Evolutionary conservation across 2,113 vertebrate genomes (phyloP).

Genomic region (Ciconia boyciana): DNA sequence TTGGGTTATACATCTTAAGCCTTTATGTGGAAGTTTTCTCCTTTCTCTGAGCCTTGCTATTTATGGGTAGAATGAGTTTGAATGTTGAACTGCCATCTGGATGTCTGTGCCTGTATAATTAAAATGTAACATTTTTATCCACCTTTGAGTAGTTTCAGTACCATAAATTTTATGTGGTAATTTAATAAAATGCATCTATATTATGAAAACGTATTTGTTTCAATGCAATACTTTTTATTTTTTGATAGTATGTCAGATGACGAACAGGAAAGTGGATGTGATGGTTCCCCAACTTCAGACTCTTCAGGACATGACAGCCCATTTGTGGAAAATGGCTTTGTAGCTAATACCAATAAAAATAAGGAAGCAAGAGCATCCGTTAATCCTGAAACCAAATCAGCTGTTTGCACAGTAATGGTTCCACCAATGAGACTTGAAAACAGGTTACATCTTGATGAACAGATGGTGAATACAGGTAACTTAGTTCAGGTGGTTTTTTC

Average conservation of each 20-base stretch:
- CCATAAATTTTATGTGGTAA: neutral
- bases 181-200: neutral
- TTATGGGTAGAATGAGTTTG: neutral
- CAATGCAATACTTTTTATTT: neutral
- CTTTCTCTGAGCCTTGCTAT: neutral
- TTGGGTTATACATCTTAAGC: neutral
- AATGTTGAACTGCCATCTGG: neutral
- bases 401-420: conserved; percentile 88
- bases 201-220: neutral
- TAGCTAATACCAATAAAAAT: conserved; percentile 82
- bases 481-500: neutral
- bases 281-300: conserved; percentile 89
- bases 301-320: conserved; percentile 88
- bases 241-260: conserved; percentile 91
- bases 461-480: conserved; percentile 80
- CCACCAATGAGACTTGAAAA: conserved; percentile 88
- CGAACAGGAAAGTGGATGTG: conserved; percentile 92
- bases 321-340: conserved; percentile 82
- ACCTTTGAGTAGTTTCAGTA: neutral
- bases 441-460: conserved; percentile 75
- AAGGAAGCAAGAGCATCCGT: conserved; percentile 69
- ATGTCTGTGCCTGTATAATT: neutral
- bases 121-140: neutral
- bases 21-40: neutral
- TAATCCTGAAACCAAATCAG: conserved; percentile 81